Evolutionary conservation across 2,797 vertebrate genomes (phyloP).

Genomic region (Peromyscus attwateri): DNA sequence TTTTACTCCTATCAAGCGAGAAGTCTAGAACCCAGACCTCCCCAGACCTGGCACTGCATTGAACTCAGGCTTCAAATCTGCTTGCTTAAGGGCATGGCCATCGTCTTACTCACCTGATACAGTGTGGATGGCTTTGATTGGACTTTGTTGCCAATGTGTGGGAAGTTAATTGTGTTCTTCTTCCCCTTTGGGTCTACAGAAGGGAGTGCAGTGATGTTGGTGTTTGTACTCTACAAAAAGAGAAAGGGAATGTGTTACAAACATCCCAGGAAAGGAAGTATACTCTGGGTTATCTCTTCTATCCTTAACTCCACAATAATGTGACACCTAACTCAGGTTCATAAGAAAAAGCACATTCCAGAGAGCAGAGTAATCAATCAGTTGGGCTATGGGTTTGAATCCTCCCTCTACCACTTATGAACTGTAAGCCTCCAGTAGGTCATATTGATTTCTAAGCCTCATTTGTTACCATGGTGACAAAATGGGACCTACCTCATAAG

Average conservation of each 20-base stretch:
- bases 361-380: background rate
- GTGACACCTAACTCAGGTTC: background rate
- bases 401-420: background rate
- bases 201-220: slow-evolving; percentile 77
- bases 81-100: background rate
- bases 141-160: slow-evolving; percentile 80
- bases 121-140: slow-evolving; percentile 68
- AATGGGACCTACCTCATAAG: background rate
- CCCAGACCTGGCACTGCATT: background rate
- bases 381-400: background rate
- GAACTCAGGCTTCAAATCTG: background rate
- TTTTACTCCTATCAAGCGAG: background rate
- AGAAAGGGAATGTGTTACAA: background rate
- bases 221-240: slow-evolving; percentile 79
- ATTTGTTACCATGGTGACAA: slow-evolving; percentile 28
- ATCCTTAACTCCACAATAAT: background rate
- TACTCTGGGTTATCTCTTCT: background rate
- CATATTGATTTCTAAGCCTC: background rate
- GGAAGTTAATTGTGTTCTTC: slow-evolving; percentile 80
- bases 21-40: background rate
- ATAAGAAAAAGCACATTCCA: background rate
- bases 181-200: slow-evolving; percentile 83
- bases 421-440: background rate
- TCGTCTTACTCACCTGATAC: slow-evolving; percentile 80
- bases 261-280: background rate